These are phyloP conservation scores for Corapipo altera DNA, from an alignment of 2,113 vertebrate species.

Conservation along the genomic window DNA sequence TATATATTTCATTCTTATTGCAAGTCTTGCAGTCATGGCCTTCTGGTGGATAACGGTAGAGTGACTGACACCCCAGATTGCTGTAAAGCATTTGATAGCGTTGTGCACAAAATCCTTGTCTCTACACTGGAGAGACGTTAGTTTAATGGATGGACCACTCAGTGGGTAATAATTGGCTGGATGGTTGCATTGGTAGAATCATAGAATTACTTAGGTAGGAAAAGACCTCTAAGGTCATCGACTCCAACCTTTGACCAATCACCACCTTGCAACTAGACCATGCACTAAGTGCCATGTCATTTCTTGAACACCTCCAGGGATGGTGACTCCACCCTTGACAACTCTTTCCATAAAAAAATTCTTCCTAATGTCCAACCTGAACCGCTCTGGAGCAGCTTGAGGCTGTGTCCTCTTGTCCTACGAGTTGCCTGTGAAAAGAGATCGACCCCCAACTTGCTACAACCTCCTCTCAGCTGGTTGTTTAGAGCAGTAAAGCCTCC, in stretches of 20 bases:
- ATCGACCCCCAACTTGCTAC: not conserved
- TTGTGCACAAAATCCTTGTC: not conserved
- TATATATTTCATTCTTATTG: not conserved
- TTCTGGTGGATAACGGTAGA: not conserved
- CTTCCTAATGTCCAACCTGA: not conserved
- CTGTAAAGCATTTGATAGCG: not conserved
- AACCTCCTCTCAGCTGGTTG: not conserved
- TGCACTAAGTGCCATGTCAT: not conserved
- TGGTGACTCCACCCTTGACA: not conserved
- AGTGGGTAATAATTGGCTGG: not conserved
- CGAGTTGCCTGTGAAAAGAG: not conserved
- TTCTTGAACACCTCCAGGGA: not conserved
- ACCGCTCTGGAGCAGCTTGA: not conserved
- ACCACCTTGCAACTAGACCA: not conserved
- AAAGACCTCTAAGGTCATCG: not conserved
- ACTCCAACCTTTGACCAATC: not conserved
- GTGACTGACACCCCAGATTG: not conserved
- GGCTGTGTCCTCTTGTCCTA: not conserved
- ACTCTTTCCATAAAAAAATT: not conserved
- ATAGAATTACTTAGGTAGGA: not conserved
- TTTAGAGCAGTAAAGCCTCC: not conserved
- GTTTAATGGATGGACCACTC: not conserved
- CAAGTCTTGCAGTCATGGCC: not conserved
- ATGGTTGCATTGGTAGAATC: not conserved
- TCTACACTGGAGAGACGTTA: not conserved